A percentile compares a stretch with the other conserved stretches of the same genome.
These are phyloP conservation scores for Cheilinus undulatus DNA, from an alignment of 2,113 vertebrate species.

Conservation along the genomic window DNA sequence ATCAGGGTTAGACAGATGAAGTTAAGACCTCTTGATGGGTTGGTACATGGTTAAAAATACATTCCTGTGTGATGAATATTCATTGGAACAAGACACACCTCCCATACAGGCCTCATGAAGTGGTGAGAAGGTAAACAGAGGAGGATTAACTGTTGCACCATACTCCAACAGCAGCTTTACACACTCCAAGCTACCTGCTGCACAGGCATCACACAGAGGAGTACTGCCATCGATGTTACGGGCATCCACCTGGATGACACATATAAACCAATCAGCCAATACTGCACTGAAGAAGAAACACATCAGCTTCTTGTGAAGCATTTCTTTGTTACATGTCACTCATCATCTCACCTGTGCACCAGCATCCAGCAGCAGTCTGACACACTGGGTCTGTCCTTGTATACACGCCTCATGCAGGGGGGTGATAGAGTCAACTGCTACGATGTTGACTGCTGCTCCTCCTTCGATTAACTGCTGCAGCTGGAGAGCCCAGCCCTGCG, in stretches of 20 bases:
- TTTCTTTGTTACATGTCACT: background rate
- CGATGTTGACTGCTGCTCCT: slow-evolving; percentile 91
- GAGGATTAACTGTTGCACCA: slow-evolving; percentile 92
- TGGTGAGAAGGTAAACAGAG: slow-evolving; percentile 89
- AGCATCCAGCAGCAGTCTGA: slow-evolving; percentile 79
- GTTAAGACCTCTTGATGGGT: background rate
- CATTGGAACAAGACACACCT: slow-evolving; percentile 77
- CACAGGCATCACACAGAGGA: slow-evolving; percentile 92
- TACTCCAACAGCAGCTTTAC: slow-evolving; percentile 89
- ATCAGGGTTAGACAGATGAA: background rate
- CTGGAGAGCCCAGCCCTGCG: slow-evolving; percentile 82
- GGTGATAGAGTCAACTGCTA: slow-evolving; percentile 87
- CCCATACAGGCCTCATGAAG: slow-evolving; percentile 97
- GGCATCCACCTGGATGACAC: slow-evolving; percentile 89
- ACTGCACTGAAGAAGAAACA: background rate
- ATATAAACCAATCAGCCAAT: background rate
- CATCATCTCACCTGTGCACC: slow-evolving; percentile 86
- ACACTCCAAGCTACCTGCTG: slow-evolving; percentile 92
- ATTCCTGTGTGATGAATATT: background rate
- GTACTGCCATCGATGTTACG: slow-evolving; percentile 95
- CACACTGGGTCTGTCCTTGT: slow-evolving; percentile 81
- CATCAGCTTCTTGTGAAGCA: background rate
- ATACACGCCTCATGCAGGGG: slow-evolving; percentile 84
- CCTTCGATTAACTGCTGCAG: slow-evolving; percentile 89
- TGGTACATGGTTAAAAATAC: background rate